Conservation (phyloP, 2,113 vertebrate species). For the Engraulis encrasicolus region DNA sequence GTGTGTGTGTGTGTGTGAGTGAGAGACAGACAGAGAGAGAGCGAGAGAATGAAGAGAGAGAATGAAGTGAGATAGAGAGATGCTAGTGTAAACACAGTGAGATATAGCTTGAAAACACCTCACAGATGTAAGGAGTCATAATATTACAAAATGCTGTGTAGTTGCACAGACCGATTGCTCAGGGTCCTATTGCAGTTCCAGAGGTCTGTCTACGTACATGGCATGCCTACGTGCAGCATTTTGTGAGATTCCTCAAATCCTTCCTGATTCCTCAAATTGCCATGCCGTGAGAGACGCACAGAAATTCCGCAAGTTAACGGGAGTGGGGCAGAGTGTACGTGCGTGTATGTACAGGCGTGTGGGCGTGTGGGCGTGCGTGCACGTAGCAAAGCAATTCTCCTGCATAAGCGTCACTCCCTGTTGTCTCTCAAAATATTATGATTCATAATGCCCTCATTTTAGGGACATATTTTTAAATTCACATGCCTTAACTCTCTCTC, state of each 20-base stretch:
- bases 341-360: background rate
- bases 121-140: too few species aligned
- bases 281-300: slow-evolving; percentile 41
- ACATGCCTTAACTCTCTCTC: background rate
- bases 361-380: background rate
- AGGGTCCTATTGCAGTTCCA: too few species aligned
- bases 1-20: slow-evolving; percentile 15
- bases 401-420: background rate
- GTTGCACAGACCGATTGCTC: too few species aligned
- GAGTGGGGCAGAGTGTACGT: background rate
- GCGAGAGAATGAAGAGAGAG: too few species aligned
- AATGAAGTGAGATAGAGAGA: background rate
- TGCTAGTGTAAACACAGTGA: too few species aligned
- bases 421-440: slow-evolving; percentile 7
- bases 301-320: background rate
- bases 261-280: slow-evolving; percentile 33
- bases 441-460: background rate
- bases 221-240: background rate
- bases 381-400: background rate
- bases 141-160: too few species aligned
- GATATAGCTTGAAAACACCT: too few species aligned
- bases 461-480: background rate
- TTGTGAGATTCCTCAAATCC: slow-evolving; percentile 29
- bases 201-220: too few species aligned
- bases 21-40: background rate